Evolutionary conservation across 2,888 invertebrate species (phyloP).

Genomic region (Ctena decussata): DNA sequence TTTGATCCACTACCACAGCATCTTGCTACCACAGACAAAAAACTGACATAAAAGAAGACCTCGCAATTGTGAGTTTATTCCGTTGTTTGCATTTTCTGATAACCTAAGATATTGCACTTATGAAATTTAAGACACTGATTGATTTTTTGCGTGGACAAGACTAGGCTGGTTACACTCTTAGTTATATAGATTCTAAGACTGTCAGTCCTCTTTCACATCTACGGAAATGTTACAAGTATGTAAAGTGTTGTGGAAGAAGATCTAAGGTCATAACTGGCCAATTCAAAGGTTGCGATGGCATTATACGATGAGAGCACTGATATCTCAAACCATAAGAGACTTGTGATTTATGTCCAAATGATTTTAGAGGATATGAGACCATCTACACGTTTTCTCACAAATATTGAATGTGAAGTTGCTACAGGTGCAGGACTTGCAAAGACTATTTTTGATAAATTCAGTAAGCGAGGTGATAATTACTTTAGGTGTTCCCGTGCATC

Average conservation of each 20-base stretch:
- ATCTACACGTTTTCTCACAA: background rate
- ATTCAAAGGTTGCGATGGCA: background rate
- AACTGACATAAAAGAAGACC: too few relatives aligned
- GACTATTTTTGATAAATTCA: background rate
- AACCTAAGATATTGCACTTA: background rate
- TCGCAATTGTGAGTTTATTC: too few relatives aligned
- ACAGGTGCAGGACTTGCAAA: background rate
- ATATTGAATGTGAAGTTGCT: conserved; percentile 4
- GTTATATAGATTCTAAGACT: background rate
- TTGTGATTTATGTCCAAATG: background rate
- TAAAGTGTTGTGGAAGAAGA: background rate
- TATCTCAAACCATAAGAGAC: background rate
- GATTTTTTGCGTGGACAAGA: background rate
- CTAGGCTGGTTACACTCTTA: background rate
- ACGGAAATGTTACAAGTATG: background rate
- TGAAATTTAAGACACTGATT: background rate
- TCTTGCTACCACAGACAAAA: too few relatives aligned
- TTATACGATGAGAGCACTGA: background rate
- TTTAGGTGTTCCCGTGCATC: background rate
- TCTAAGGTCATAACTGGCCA: background rate
- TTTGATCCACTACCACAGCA: too few relatives aligned
- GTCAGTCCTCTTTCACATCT: background rate
- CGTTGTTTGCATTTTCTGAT: too few relatives aligned
- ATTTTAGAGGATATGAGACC: conserved; percentile 1
- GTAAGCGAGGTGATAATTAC: background rate